Conservation (phyloP, 2,797 vertebrate genomes). For the Megaceryle alcyon region DNA sequence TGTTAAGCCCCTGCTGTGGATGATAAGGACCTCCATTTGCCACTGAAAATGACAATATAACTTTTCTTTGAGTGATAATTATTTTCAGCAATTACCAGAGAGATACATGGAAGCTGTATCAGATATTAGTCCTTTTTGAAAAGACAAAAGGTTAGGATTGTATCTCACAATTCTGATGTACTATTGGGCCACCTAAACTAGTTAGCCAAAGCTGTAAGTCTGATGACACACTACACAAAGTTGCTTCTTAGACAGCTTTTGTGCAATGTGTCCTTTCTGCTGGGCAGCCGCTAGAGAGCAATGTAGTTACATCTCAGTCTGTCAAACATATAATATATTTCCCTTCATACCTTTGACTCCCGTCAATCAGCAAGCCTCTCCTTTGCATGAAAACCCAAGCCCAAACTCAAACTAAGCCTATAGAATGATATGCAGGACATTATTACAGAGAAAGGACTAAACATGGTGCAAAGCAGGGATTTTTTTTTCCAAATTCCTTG, state of each 20-base stretch:
- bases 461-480: neutral
- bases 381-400: neutral
- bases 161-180: neutral
- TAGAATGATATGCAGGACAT: neutral
- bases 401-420: neutral
- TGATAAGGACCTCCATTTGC: neutral
- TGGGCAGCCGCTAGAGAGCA: conserved; percentile 63
- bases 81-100: neutral
- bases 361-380: neutral
- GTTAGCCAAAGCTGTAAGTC: neutral
- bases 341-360: neutral
- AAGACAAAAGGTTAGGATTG: neutral
- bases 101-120: neutral
- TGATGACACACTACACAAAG: neutral
- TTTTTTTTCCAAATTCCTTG: neutral
- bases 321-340: neutral
- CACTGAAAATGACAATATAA: neutral
- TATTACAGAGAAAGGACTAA: neutral
- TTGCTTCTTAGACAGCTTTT: neutral
- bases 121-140: neutral
- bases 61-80: neutral
- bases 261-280: neutral
- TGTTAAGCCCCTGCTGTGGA: neutral
- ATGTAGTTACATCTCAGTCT: neutral
- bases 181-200: neutral